These are phyloP conservation scores for Cephalotes varians DNA, from an alignment of 2,888 invertebrate species.

Conservation along the genomic window DNA sequence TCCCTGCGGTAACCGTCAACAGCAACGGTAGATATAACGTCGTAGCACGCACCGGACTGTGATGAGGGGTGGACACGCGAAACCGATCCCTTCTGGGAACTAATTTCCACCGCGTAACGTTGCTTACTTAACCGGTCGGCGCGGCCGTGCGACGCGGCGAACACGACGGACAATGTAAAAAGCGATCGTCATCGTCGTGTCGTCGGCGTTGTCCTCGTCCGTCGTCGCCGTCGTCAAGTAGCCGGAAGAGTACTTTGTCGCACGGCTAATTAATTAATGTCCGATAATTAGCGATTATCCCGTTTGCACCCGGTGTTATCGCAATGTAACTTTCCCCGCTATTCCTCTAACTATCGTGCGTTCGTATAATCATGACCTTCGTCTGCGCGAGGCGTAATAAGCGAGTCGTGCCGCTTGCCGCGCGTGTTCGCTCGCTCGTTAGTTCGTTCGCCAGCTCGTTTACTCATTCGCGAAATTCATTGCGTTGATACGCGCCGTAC, in stretches of 20 bases:
- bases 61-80: slow-evolving; percentile 84
- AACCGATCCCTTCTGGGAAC: slow-evolving; percentile 81
- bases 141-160: neutral
- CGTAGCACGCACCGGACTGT: slow-evolving; percentile 79
- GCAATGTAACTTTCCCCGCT: slow-evolving; percentile 63
- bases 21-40: slow-evolving; percentile 77
- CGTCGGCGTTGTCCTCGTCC: slow-evolving; percentile 57
- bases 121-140: slow-evolving; percentile 68
- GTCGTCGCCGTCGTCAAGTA: slow-evolving; percentile 38
- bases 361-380: slow-evolving; percentile 55
- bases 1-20: slow-evolving; percentile 52
- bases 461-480: slow-evolving; percentile 21
- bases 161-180: slow-evolving; percentile 55
- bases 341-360: slow-evolving; percentile 52
- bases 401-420: slow-evolving; percentile 32
- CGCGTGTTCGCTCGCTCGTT: neutral
- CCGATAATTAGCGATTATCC: slow-evolving; percentile 72
- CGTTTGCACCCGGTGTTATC: slow-evolving; percentile 62
- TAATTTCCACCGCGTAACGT: slow-evolving; percentile 73
- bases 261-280: slow-evolving; percentile 72
- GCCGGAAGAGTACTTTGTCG: slow-evolving; percentile 45
- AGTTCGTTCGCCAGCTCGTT: neutral
- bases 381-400: slow-evolving; percentile 44
- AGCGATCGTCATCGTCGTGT: slow-evolving; percentile 68
- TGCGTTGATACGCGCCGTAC: slow-evolving; percentile 20